Evolutionary conservation across 2,797 vertebrate genomes (phyloP).

Genomic region (Menidia menidia): DNA sequence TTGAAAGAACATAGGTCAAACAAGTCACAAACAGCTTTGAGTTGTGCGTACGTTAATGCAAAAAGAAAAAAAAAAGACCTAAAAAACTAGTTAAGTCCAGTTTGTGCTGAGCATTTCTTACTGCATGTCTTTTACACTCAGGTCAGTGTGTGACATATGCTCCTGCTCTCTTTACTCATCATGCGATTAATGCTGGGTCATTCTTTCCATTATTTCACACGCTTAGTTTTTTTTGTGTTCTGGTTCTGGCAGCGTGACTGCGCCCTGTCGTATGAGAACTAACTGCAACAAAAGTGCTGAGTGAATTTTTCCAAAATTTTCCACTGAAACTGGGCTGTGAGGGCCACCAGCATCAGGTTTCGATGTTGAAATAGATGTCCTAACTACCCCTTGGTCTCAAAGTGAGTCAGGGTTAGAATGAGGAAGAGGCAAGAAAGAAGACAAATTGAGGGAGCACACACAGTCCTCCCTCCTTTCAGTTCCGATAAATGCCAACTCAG

Average conservation of each 20-base stretch:
- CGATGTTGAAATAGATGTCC: slow-evolving; percentile 76
- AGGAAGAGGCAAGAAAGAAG: slow-evolving; percentile 80
- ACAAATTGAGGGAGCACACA: slow-evolving; percentile 42
- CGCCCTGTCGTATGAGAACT: slow-evolving; percentile 48
- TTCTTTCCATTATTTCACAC: slow-evolving; percentile 76
- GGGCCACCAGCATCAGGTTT: slow-evolving; percentile 61
- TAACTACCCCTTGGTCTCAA: slow-evolving; percentile 55
- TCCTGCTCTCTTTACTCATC: slow-evolving; percentile 55
- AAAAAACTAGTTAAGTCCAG: slow-evolving; percentile 52
- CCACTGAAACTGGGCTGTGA: slow-evolving; percentile 73
- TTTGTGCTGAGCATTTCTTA: slow-evolving; percentile 39
- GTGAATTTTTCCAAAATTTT: slow-evolving; percentile 67
- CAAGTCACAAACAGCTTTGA: slow-evolving; percentile 20
- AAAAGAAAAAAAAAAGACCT: background rate
- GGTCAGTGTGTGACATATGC: slow-evolving; percentile 41
- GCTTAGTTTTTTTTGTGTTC: slow-evolving; percentile 58
- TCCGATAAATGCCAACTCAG: slow-evolving; percentile 52
- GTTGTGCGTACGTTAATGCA: background rate
- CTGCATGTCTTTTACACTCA: slow-evolving; percentile 64
- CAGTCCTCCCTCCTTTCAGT: slow-evolving; percentile 53
- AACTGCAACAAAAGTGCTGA: slow-evolving; percentile 60
- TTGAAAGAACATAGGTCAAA: slow-evolving; percentile 20
- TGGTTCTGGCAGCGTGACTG: slow-evolving; percentile 60
- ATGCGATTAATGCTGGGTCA: slow-evolving; percentile 73
- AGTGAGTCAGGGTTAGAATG: slow-evolving; percentile 81